Conservation (phyloP, 2,113 vertebrate species). For the Elaphurus davidianus region DNA sequence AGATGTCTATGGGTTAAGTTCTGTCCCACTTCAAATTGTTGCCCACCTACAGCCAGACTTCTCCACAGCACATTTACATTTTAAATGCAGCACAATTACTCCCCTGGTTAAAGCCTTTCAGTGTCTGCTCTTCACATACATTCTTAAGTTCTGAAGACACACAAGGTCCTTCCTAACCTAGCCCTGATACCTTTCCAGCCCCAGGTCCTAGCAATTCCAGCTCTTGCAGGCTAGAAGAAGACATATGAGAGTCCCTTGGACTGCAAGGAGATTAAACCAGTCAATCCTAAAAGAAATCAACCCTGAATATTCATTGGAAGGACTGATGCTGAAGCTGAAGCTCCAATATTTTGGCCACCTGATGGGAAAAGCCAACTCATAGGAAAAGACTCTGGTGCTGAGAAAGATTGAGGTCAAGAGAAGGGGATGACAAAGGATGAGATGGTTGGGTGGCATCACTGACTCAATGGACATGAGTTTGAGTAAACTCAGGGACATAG, state of each 20-base stretch:
- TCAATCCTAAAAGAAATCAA: background rate
- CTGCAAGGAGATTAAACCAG: background rate
- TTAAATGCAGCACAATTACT: background rate
- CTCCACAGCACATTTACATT: background rate
- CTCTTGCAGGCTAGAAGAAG: background rate
- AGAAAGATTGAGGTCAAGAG: background rate
- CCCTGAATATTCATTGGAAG: background rate
- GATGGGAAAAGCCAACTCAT: background rate
- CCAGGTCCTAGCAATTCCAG: background rate
- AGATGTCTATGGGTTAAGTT: background rate
- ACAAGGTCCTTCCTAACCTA: background rate
- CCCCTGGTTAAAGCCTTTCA: background rate
- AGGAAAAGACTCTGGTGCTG: background rate
- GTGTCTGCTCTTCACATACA: background rate
- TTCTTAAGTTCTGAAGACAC: background rate
- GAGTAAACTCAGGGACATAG: background rate
- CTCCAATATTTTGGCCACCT: background rate
- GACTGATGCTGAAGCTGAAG: background rate
- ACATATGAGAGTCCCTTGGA: background rate
- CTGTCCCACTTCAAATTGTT: background rate
- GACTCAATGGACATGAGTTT: background rate
- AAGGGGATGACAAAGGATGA: background rate
- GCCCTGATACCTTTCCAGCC: background rate
- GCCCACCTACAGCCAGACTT: background rate
- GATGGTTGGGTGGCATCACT: background rate